Evolutionary conservation across 2,888 invertebrate genomes (phyloP).

Genomic region (Ectemnius cavifrons): DNA sequence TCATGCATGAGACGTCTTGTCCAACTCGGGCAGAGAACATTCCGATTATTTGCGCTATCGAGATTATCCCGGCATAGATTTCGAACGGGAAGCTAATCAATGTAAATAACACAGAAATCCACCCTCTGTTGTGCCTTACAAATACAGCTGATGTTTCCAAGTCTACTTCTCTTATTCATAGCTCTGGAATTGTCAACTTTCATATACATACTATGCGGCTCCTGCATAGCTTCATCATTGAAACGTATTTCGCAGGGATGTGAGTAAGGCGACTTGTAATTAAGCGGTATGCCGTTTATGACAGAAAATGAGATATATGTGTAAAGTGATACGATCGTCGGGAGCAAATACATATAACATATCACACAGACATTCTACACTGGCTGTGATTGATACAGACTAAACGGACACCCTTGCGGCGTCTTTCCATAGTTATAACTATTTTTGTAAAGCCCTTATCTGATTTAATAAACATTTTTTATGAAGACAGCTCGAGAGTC

Average conservation of each 20-base stretch:
- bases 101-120: constrained; percentile 49
- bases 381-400: constrained; percentile 37
- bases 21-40: neutral
- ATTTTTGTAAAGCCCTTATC: constrained; percentile 51
- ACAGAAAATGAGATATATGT: neutral
- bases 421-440: constrained; percentile 36
- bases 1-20: neutral
- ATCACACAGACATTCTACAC: constrained; percentile 18
- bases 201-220: no score
- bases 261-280: no score
- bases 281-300: no score
- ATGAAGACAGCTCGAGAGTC: constrained; percentile 25
- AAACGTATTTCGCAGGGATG: no score
- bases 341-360: no score
- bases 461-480: constrained; percentile 57
- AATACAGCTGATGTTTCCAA: constrained; percentile 35
- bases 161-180: no score
- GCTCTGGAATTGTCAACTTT: no score
- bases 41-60: neutral
- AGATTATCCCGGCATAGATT: constrained; percentile 4
- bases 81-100: constrained; percentile 8
- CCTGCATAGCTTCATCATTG: no score
- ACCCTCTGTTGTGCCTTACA: constrained; percentile 63
- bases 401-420: neutral
- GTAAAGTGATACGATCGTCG: no score